Percentiles rank a stretch among this genome's conserved stretches.
These are phyloP conservation scores for western clawed frog (Xenopus tropicalis) DNA, from an alignment of 2,113 vertebrate species.

Conservation along the genomic window DNA sequence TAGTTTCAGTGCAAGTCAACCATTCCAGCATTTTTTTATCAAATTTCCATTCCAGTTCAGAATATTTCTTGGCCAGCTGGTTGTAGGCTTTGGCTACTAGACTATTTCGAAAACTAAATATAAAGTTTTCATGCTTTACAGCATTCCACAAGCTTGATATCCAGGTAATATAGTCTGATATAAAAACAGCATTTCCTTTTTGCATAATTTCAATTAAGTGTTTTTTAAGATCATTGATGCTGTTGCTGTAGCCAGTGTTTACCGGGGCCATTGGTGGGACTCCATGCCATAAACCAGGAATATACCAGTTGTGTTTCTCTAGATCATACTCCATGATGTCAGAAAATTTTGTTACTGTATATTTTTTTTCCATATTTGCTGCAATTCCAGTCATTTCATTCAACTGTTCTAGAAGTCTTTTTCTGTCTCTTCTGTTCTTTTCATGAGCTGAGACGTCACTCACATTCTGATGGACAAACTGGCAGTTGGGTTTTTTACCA, in stretches of 20 bases:
- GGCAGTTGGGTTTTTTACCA: too few species aligned
- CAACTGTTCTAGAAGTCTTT: conserved; percentile 58
- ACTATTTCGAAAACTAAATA: conserved; percentile 45
- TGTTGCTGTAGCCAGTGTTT: conserved; percentile 58
- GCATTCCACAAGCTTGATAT: conserved; percentile 51
- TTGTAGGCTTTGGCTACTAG: conserved; percentile 43
- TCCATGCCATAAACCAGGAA: conserved; percentile 58
- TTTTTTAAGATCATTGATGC: conserved; percentile 34
- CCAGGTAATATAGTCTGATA: conserved; percentile 54
- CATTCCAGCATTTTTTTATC: conserved; percentile 56
- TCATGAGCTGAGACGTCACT: too few species aligned
- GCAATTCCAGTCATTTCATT: conserved; percentile 56
- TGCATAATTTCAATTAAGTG: conserved; percentile 54
- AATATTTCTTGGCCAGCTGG: conserved; percentile 42
- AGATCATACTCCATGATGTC: conserved; percentile 45
- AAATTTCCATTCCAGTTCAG: conserved; percentile 52
- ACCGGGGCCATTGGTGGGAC: conserved; percentile 57
- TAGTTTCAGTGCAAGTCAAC: conserved; percentile 47
- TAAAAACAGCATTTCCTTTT: conserved; percentile 38
- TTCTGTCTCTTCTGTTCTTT: conserved; percentile 48
- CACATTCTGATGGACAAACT: too few species aligned
- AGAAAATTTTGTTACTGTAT: conserved; percentile 40
- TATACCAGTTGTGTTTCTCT: conserved; percentile 53
- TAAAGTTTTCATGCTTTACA: conserved; percentile 24
- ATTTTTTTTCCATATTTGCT: conserved; percentile 63